Conservation (phyloP, 1,140 invertebrate species). For the Akabosia matsudoensis region DNA sequence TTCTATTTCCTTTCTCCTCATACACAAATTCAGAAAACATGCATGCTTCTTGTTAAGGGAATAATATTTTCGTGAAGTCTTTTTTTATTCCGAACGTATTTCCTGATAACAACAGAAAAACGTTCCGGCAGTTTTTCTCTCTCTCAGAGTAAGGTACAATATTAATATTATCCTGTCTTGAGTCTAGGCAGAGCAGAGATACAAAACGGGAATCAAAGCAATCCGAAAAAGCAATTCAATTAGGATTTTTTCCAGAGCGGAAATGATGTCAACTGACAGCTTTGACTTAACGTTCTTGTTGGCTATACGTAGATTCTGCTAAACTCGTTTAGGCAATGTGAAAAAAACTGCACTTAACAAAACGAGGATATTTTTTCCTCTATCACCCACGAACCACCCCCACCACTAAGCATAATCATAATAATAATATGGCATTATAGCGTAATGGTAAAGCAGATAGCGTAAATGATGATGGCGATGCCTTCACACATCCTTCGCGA, state of each 20-base stretch:
- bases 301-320: background rate
- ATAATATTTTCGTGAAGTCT: background rate
- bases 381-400: background rate
- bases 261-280: constrained; percentile 7
- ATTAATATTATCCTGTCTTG: background rate
- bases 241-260: constrained; percentile 17
- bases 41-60: background rate
- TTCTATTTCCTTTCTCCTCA: background rate
- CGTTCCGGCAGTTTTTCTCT: background rate
- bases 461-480: background rate
- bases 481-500: background rate
- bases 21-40: background rate
- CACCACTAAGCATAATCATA: constrained; percentile 15
- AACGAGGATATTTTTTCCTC: background rate
- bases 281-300: background rate
- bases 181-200: too few relatives aligned
- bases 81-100: background rate
- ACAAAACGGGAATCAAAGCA: background rate
- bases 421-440: constrained; percentile 14
- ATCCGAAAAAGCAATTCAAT: constrained; percentile 21
- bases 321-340: background rate
- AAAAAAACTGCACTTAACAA: background rate
- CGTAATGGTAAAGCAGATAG: constrained; percentile 12
- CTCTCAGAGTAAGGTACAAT: too few relatives aligned
- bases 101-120: constrained; percentile 5